These are phyloP conservation scores for Peromyscus attwateri DNA, from an alignment of 2,797 vertebrate genomes.

Conservation along the genomic window DNA sequence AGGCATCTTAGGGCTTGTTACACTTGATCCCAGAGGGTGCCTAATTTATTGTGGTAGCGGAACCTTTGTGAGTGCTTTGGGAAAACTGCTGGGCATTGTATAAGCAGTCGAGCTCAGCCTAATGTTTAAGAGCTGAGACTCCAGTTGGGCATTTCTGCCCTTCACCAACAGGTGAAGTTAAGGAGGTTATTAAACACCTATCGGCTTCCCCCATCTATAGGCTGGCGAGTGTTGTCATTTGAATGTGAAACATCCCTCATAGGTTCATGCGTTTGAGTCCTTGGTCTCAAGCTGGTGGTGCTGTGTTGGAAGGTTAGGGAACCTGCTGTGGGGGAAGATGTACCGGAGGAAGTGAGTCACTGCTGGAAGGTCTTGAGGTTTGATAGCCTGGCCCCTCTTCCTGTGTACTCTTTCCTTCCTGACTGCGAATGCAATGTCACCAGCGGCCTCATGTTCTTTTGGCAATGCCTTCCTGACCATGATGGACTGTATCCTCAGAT, in stretches of 20 bases:
- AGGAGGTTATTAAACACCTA: not conserved
- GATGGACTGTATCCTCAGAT: not conserved
- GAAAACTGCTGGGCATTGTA: not conserved
- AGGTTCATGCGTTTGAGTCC: not conserved
- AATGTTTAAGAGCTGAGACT: too few species aligned
- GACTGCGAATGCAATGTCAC: not conserved
- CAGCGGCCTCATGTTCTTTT: not conserved
- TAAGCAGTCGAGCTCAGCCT: not conserved
- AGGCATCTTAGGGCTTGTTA: not conserved
- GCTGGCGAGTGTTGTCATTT: not conserved
- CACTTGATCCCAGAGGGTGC: not conserved
- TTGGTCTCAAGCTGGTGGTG: not conserved
- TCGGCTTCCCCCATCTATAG: too few species aligned
- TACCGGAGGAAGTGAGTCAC: not conserved
- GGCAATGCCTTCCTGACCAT: not conserved
- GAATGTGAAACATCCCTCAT: not conserved
- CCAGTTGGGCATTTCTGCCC: not conserved
- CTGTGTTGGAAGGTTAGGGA: not conserved
- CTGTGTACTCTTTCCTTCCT: too few species aligned
- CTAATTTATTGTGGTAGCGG: not conserved
- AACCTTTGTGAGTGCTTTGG: not conserved
- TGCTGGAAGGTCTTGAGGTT: not conserved
- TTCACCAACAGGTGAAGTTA: not conserved
- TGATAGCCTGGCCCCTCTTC: not conserved
- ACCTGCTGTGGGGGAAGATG: too few species aligned